phyloP scores from a whole-genome alignment of 2,888 invertebrate species.

The Plagiodera versicolora region DNA sequence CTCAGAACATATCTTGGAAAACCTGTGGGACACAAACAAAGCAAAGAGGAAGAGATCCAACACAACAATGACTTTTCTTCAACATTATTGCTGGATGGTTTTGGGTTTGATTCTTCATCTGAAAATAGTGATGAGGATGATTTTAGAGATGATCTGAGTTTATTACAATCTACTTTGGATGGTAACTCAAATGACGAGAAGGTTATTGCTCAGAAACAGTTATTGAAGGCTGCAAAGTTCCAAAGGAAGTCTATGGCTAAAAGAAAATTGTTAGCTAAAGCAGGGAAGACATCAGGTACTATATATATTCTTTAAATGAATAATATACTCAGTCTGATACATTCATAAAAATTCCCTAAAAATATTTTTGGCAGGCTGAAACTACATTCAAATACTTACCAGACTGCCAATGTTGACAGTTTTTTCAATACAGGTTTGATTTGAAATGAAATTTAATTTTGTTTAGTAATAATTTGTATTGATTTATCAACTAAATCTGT shows the following conservation, averaged over 20 bases:
- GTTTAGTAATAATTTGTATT: too few species aligned
- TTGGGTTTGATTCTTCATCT: constrained; percentile 50
- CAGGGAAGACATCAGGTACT: constrained; percentile 40
- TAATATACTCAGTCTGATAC: too few species aligned
- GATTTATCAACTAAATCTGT: too few species aligned
- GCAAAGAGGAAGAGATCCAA: constrained; percentile 41
- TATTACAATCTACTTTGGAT: constrained; percentile 39
- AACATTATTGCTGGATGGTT: constrained; percentile 45
- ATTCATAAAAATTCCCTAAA: too few species aligned
- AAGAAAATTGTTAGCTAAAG: constrained; percentile 49
- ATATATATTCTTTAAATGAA: too few species aligned
- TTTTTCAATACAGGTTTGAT: too few species aligned
- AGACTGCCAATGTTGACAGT: too few species aligned
- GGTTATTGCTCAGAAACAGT: constrained; percentile 52
- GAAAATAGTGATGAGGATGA: constrained; percentile 49
- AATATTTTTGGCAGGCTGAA: too few species aligned
- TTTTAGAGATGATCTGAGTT: constrained; percentile 46
- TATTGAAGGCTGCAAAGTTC: constrained; percentile 50
- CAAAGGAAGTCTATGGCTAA: constrained; percentile 49
- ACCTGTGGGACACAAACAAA: constrained; percentile 41
- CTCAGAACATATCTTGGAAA: constrained; percentile 54
- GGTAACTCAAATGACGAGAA: constrained; percentile 50
- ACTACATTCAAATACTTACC: too few species aligned
- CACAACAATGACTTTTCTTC: constrained; percentile 40
- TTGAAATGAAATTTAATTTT: too few species aligned